Base-by-base conservation (phyloP, 2,113 vertebrate species). In the Eubucco bourcierii region DNA sequence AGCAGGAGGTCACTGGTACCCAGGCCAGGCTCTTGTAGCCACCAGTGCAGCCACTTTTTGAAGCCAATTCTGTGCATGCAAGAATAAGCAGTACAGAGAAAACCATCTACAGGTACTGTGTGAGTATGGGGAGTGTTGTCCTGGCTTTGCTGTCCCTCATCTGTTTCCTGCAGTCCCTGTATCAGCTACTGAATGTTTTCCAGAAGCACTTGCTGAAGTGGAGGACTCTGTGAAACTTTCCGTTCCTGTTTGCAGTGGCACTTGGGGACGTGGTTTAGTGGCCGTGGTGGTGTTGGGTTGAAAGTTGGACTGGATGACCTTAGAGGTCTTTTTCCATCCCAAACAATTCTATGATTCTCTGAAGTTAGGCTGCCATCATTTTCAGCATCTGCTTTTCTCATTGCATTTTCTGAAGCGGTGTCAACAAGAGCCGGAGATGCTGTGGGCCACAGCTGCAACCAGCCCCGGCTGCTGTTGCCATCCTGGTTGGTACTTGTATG, bases 1-100 rank as follows among this genome's bases (percentile, higher is more conserved):
- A 21, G 16, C 29, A n/a, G 41, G 66, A 88, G 64, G 31, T 46
- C 0, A 0, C 4, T 52, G 78, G 16, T 64, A 11, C 25, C 19
- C 3, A 3, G 1, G 8, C 15, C 10, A 0, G 5, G 34, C 9
- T 77, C 29, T 31, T 16, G 34, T 4, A 9, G 46, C 76, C 41
- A 0, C 0, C 0, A 19, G 33, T 60, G 52, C 50, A 65, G 59
- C 31, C 46, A 7, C 64, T 7, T 4, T 12, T 72, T 66, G 72
- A 39, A 55, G 60, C 52, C 3, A 2, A 60, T 71, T 29, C 9
- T 39, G 18, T n/a, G 60, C 4, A 5, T 53, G 9, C 34, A 31
- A 34, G 39, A 65, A 23, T 39, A 53, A 85, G 20, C 37, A 7
- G 0, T 28, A 5, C 13, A 7, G 1, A 47, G 52, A 16, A 50